Evolutionary conservation across 2,888 invertebrate species (phyloP), one percentile per base, ranked within the genome.

Genomic region (Eilema depressum): DNA sequence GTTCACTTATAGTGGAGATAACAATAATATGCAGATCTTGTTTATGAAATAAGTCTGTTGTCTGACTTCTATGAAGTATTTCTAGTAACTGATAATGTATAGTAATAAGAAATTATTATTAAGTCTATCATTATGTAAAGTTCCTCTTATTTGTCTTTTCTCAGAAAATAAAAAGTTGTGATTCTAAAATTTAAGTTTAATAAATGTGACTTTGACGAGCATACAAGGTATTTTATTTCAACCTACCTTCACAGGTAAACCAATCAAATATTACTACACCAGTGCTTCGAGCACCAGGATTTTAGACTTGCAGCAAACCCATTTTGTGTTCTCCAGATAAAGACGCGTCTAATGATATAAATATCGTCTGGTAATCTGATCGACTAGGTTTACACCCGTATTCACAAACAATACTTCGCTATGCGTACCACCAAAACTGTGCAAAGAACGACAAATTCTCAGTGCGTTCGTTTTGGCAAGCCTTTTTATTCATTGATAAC

Each of bases 131-230:
- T 79, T 80, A 62, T 82, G 79, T 83, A 74, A 89, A 88, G 91
- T 92, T 92, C 91, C 91, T 91, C 85, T 85, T 85, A 85, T 85
- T 86, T 88, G 83, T 88, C 88, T 85, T 82, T 83, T 86, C 84
- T 85, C 85, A 84, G 81, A 85, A 86, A 86, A 85, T 73, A 74
- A 75, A 62, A 73, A 53, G 83, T 90, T 92, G 93, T 93, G 92
- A 93, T 93, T 86, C 86, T 87, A 89, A 69, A 66, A 83, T 73
- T 57, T 85, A 84, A 86, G 80, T 88, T 85, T 82, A 82, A 80
- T 84, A 79, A 80, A 82, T 87, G 83, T 85, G 86, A 88, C 83
- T 82, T 59, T 82, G 74, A 85, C 91, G 90, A 91, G 92, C 88
- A 91, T 85, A 75, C 88, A 78, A 25, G 7, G 59, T 41, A 26